Evolutionary conservation across 2,113 vertebrate species (phyloP).

Genomic region (Asarcornis scutulata): DNA sequence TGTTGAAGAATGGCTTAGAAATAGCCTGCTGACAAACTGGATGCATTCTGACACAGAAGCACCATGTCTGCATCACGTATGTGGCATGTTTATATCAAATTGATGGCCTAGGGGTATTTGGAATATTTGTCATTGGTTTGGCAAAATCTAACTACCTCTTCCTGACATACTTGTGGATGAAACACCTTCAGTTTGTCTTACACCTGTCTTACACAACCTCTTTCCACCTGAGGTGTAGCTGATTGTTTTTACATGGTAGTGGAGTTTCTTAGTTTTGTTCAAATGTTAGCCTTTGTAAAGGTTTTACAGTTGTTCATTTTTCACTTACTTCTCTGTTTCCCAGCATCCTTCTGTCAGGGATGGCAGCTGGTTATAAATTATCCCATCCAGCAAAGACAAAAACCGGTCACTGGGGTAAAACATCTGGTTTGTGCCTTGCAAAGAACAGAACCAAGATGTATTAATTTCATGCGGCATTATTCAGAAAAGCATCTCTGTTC

Average conservation of each 20-base stretch:
- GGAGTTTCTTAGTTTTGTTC: background rate
- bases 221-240: background rate
- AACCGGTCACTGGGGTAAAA: background rate
- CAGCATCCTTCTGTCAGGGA: background rate
- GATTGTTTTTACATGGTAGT: background rate
- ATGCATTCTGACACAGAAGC: background rate
- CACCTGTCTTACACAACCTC: background rate
- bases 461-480: slow-evolving; percentile 30
- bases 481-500: background rate
- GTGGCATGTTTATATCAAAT: background rate
- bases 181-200: background rate
- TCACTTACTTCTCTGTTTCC: background rate
- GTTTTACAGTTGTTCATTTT: background rate
- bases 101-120: background rate
- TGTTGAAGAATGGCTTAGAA: background rate
- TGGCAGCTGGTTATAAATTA: slow-evolving; percentile 51
- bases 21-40: background rate
- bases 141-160: background rate
- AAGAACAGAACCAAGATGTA: background rate
- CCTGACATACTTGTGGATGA: background rate
- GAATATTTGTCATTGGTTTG: background rate
- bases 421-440: slow-evolving; percentile 2
- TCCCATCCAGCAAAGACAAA: slow-evolving; percentile 16
- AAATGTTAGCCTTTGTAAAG: background rate
- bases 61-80: background rate